Percentiles rank a stretch among this genome's conserved stretches.
Conservation (phyloP, 2,113 vertebrate species). For the Lophotis ruficrista region DNA sequence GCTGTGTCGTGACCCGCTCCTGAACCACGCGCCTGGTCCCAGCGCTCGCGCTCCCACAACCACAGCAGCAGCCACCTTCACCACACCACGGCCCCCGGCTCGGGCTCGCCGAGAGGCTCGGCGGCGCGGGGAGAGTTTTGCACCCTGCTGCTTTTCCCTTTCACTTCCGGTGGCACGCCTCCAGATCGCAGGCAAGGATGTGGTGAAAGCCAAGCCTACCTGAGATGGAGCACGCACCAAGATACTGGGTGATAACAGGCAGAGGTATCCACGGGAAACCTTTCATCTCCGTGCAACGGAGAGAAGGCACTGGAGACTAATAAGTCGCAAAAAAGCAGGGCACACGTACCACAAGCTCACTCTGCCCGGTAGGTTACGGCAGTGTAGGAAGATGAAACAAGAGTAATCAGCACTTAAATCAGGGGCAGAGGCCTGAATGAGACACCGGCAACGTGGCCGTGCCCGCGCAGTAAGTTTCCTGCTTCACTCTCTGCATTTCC, state of each 20-base stretch:
- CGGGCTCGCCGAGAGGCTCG: not conserved
- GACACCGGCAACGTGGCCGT: rapidly evolving
- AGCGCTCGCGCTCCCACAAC: rapidly evolving
- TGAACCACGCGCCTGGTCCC: rapidly evolving
- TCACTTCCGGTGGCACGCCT: not conserved
- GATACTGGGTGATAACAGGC: not conserved
- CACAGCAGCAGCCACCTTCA: not conserved
- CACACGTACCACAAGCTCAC: not conserved
- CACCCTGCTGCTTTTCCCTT: conserved; percentile 11
- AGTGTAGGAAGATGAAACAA: conserved; percentile 27
- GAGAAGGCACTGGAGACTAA: conserved; percentile 7
- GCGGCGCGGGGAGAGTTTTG: not conserved
- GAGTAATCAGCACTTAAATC: conserved; percentile 40
- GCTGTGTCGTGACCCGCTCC: not conserved
- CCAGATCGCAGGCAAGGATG: conserved; percentile 48
- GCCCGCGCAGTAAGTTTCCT: not conserved
- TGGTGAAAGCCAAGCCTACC: conserved; percentile 43
- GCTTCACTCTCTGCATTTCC: not conserved
- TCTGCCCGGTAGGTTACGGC: not conserved
- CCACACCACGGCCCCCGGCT: rapidly evolving
- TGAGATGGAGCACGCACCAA: not conserved
- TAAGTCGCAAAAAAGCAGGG: conserved; percentile 8
- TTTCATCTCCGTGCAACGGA: conserved; percentile 5
- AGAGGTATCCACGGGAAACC: conserved; percentile 43
- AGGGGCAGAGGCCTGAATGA: not conserved